Conservation (phyloP, 2,797 vertebrate genomes). For the Acipenser transmontanus region DNA sequence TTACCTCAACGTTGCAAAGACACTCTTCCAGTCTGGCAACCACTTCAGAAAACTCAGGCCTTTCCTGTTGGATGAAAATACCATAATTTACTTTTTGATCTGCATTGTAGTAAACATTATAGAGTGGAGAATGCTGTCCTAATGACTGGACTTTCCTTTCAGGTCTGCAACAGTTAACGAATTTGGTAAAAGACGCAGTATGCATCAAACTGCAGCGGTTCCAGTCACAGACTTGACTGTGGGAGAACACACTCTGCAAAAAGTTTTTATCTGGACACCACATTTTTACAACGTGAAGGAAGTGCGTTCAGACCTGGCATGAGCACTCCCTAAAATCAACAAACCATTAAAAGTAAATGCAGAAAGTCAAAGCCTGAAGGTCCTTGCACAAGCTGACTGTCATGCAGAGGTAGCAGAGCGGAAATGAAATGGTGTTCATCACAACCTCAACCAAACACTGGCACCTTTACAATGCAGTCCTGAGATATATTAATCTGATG, state of each 20-base stretch:
- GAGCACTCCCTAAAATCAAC: slow-evolving; percentile 29
- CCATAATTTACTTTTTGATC: no score
- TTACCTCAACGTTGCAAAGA: slow-evolving; percentile 86
- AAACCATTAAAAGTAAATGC: slow-evolving; percentile 56
- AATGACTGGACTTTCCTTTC: no score
- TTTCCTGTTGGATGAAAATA: slow-evolving; percentile 61
- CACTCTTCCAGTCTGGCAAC: slow-evolving; percentile 85
- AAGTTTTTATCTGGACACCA: background rate
- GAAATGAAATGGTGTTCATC: no score
- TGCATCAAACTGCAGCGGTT: no score
- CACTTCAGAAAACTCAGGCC: slow-evolving; percentile 89
- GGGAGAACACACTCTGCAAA: slow-evolving; percentile 32
- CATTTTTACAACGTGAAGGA: background rate
- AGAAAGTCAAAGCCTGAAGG: background rate
- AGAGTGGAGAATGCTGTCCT: no score
- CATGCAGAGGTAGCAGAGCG: no score
- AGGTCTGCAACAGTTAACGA: no score
- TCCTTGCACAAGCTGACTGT: background rate
- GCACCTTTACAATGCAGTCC: no score
- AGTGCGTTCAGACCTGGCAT: slow-evolving; percentile 11
- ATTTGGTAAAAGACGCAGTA: no score
- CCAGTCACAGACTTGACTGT: slow-evolving; percentile 25
- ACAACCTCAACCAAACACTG: no score
- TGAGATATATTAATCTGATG: no score
- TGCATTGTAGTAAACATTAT: no score